Evolutionary conservation across 2,113 vertebrate species (phyloP).

Genomic region (Mesitornis unicolor): DNA sequence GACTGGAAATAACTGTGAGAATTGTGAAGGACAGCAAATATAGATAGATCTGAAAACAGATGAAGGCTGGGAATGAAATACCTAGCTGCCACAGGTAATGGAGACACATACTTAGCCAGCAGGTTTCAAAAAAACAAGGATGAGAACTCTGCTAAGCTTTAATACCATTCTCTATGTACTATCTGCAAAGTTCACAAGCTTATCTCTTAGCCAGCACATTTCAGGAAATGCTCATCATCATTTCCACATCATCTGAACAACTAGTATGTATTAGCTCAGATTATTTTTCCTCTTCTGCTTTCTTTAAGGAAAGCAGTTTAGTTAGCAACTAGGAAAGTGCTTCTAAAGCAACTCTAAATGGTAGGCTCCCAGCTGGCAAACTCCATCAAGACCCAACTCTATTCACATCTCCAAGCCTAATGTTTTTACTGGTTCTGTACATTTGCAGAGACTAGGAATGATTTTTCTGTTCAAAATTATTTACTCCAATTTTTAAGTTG

Average conservation of each 20-base stretch:
- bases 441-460: neutral
- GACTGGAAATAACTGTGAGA: neutral
- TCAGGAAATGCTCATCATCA: neutral
- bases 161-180: neutral
- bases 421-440: neutral
- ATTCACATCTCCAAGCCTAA: neutral
- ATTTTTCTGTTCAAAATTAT: neutral
- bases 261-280: neutral
- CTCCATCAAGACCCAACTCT: neutral
- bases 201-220: neutral
- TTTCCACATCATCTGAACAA: neutral
- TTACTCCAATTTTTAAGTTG: neutral
- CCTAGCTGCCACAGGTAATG: neutral
- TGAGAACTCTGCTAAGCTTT: neutral
- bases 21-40: neutral
- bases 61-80: neutral
- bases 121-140: neutral
- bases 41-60: neutral
- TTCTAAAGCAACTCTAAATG: neutral
- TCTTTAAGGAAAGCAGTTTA: neutral
- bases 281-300: neutral
- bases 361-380: neutral
- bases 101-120: neutral
- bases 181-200: neutral
- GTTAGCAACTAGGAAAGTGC: neutral